Conservation (phyloP, 2,113 vertebrate species). For the Gymnobelideus leadbeateri region DNA sequence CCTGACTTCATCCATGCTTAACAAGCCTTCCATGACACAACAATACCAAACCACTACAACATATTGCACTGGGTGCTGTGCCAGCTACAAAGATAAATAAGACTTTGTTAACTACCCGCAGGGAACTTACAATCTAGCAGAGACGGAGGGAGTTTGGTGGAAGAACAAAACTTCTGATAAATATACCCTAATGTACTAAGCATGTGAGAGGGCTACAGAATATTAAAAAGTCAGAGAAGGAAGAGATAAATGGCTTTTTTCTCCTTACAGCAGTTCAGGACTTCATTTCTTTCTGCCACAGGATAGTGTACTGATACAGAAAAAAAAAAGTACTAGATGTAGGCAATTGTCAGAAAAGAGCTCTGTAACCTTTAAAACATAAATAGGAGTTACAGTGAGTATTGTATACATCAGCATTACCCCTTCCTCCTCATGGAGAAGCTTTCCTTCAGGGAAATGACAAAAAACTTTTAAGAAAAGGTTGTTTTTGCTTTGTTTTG, state of each 20-base stretch:
- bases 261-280: neutral
- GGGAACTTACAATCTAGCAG: neutral
- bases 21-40: neutral
- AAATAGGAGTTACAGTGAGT: neutral
- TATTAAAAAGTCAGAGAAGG: neutral
- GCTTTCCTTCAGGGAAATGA: too few species aligned
- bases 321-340: too few species aligned
- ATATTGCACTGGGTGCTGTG: neutral
- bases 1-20: neutral
- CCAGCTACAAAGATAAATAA: neutral
- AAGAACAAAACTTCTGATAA: neutral
- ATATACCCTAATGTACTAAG: neutral
- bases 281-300: neutral
- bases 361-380: neutral
- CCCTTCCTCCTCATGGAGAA: neutral
- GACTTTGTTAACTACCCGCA: neutral
- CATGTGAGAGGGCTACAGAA: neutral
- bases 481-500: too few species aligned
- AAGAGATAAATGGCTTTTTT: neutral
- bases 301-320: too few species aligned
- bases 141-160: neutral
- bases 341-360: neutral
- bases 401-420: neutral
- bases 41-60: neutral
- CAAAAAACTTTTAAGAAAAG: neutral